Evolutionary conservation across 2,797 vertebrate species (phyloP).

Genomic region (Vespertilio murinus): DNA sequence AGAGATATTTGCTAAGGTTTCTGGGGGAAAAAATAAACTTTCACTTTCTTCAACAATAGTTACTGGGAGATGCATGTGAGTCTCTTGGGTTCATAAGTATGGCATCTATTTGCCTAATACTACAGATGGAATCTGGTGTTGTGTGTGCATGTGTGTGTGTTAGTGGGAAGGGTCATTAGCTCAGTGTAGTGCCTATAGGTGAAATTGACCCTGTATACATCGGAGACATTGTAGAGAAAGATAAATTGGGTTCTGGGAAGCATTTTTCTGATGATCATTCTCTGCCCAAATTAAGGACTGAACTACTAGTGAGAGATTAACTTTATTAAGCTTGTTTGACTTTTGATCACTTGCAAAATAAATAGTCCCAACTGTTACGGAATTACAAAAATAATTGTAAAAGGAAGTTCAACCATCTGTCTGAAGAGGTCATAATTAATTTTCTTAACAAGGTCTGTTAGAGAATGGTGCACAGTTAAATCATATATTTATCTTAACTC

Average conservation of each 20-base stretch:
- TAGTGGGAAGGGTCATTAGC: fast-evolving
- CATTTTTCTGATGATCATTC: not conserved
- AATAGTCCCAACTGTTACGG: not conserved
- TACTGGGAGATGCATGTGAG: not conserved
- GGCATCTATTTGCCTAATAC: not conserved
- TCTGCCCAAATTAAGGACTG: not conserved
- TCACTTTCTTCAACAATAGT: not conserved
- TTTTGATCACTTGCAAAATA: not conserved
- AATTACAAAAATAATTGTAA: constrained; percentile 6
- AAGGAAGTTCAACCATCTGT: not conserved
- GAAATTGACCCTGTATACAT: not conserved
- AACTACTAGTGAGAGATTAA: not conserved
- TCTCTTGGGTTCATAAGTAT: not conserved
- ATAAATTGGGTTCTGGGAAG: not conserved
- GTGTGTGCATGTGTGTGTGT: not conserved
- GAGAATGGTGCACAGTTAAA: not conserved
- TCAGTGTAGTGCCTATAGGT: too few species aligned
- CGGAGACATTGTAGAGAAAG: not conserved
- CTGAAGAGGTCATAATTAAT: constrained; percentile 24
- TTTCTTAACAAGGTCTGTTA: constrained; percentile 18
- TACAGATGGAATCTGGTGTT: not conserved
- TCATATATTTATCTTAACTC: not conserved
- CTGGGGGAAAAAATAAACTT: not conserved
- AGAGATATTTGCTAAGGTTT: not conserved
- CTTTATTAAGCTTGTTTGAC: not conserved